Evolutionary conservation across 2,797 vertebrate genomes (phyloP), one percentile per base, ranked within the genome.

Genomic region (Chaetodon trifasciatus): DNA sequence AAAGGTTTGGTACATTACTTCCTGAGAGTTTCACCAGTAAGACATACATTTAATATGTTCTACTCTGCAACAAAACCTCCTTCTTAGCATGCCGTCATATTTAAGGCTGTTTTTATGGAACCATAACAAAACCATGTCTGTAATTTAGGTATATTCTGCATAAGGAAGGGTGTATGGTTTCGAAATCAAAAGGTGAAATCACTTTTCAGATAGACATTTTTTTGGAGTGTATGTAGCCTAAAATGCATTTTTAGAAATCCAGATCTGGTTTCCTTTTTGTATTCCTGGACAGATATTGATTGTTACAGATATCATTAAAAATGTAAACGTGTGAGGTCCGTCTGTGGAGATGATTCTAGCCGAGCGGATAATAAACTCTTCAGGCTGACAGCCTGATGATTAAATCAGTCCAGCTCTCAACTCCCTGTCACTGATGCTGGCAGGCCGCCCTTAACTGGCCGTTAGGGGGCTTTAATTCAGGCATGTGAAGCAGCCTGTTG

Each of bases 391-490:
- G 65, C 79, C 72, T 15, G 21, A 19, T 64, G 40, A 79, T 52
- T 64, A 56, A 63, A 62, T 15, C 8, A 42, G 19, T 24, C 37
- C n/a, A 13, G 46, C 58, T 52, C 17, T 50, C 67, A 67, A 13
- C 68, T 52, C 1, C 49, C 78, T 72, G n/a, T 76, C 76, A 78
- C 9, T 8, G 47, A 12, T 8, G 6, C 64, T 76, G 49, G n/a
- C 74, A 52, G 40, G 0, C 21, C 1, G 44, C 19, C 53, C 84
- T 78, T 85, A 89, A 89, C 76, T 75, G 75, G 66, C 76, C 70
- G 68, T 85, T 84, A 82, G 79, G 77, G 8, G 76, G 53, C 79
- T 74, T 85, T 88, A 87, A 85, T 80, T 82, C 73, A 71, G 87
- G 78, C 63, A 87, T 81, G 86, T 86, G 62, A 88, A 70, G 86